A percentile compares a stretch with the other conserved stretches of the same genome.
Evolutionary conservation across 2,113 vertebrate genomes (phyloP).

Genomic region (Dicentrarchus labrax): DNA sequence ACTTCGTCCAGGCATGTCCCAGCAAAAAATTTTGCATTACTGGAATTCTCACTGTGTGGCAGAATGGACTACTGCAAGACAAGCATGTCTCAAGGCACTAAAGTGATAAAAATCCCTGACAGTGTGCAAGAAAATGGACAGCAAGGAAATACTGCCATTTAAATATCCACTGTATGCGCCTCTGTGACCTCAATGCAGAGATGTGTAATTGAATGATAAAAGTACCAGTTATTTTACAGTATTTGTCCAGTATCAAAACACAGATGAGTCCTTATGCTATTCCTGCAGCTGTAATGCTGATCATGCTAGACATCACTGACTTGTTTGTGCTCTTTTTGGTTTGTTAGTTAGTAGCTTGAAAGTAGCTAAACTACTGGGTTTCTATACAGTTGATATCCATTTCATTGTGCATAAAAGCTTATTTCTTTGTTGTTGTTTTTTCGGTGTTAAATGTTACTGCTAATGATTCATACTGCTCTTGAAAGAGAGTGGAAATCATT

Average conservation of each 20-base stretch:
- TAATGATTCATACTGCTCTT: neutral
- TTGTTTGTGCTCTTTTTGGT: too few relatives aligned
- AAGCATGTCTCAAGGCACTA: neutral
- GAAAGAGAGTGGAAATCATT: neutral
- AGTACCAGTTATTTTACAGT: neutral
- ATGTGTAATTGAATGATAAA: neutral
- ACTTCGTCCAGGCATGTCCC: constrained; percentile 33
- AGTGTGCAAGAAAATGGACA: neutral
- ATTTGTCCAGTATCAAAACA: neutral
- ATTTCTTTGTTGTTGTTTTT: neutral
- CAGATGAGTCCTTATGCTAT: neutral
- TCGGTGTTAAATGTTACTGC: neutral
- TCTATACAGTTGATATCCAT: neutral
- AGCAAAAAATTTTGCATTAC: constrained; percentile 18
- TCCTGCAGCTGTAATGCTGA: neutral
- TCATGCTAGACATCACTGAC: too few relatives aligned
- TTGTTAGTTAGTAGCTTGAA: neutral
- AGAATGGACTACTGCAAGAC: constrained; percentile 19
- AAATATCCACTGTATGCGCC: too few relatives aligned
- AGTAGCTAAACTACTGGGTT: neutral
- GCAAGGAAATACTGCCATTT: too few relatives aligned
- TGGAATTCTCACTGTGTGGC: constrained; percentile 16
- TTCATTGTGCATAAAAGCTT: too few relatives aligned
- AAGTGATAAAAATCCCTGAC: neutral
- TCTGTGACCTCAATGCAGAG: too few relatives aligned